phyloP scores from a whole-genome alignment of 53 echinoderm and acorn worm genomes.

The Arbacia lixula region DNA sequence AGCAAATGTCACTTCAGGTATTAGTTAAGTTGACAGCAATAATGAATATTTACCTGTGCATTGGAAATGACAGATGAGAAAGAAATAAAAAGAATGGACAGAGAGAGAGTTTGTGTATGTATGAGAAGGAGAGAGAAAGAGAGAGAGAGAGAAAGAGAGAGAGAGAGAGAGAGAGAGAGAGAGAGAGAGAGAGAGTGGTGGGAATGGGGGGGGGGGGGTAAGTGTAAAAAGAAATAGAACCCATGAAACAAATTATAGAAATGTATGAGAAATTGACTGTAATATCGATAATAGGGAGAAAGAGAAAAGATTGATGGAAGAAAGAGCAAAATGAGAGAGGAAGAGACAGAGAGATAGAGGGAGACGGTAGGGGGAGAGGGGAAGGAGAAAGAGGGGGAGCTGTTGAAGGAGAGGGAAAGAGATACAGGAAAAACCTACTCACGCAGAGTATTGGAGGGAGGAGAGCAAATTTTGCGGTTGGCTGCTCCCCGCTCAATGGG shows the following conservation, averaged over 20 bases:
- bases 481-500: constrained; percentile 4
- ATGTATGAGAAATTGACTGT: not conserved
- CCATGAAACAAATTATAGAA: not conserved
- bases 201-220: not conserved
- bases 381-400: not conserved
- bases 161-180: not conserved
- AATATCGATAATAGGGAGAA: not conserved
- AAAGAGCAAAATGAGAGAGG: not conserved
- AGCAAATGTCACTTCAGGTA: no score
- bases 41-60: no score
- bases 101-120: no score
- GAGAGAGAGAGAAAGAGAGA: not conserved
- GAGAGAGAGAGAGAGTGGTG: not conserved
- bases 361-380: not conserved
- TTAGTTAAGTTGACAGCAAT: no score
- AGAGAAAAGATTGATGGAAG: not conserved
- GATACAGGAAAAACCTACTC: not conserved
- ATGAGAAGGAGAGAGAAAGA: not conserved
- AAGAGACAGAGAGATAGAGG: not conserved
- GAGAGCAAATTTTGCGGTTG: not conserved
- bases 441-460: constrained; percentile 1
- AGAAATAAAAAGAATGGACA: no score
- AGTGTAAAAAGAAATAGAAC: not conserved
- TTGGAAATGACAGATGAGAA: no score
- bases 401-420: not conserved